phyloP scores from a whole-genome alignment of 92 coral and sea anemone genomes.

The Heliopora coerulea region DNA sequence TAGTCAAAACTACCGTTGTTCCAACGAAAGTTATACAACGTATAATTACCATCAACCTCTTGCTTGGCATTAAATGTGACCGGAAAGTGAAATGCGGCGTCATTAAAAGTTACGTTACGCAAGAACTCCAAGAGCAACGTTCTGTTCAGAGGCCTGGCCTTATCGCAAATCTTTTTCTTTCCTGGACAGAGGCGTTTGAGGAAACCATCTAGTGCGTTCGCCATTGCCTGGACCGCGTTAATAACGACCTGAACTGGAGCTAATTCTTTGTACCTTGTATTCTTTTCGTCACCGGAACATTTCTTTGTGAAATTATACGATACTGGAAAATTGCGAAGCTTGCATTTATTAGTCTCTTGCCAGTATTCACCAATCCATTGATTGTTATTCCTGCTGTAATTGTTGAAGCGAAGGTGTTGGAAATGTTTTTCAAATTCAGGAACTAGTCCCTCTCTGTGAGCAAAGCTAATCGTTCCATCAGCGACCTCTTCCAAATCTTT shows the following conservation, averaged over 20 bases:
- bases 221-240: conserved; percentile 58
- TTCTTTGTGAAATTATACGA: conserved; percentile 38
- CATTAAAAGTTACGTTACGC: conserved; percentile 29
- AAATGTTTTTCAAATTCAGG: conserved; percentile 64
- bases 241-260: conserved; percentile 52
- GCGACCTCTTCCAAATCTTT: conserved; percentile 76
- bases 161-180: conserved; percentile 33
- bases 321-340: conserved; percentile 37
- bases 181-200: conserved; percentile 41
- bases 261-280: conserved; percentile 29
- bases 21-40: neutral
- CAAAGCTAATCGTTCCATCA: conserved; percentile 79
- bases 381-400: conserved; percentile 49
- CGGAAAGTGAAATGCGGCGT: conserved; percentile 47
- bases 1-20: neutral
- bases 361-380: conserved; percentile 91
- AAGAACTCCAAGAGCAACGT: neutral
- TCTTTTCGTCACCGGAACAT: conserved; percentile 53
- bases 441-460: conserved; percentile 64
- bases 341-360: conserved; percentile 64
- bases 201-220: conserved; percentile 41
- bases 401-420: conserved; percentile 40
- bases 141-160: conserved; percentile 37
- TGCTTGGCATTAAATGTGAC: conserved; percentile 55
- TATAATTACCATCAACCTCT: conserved; percentile 1